Evolutionary conservation across 2,888 invertebrate species (phyloP).

Genomic region (Trichogramma dendrolimi): DNA sequence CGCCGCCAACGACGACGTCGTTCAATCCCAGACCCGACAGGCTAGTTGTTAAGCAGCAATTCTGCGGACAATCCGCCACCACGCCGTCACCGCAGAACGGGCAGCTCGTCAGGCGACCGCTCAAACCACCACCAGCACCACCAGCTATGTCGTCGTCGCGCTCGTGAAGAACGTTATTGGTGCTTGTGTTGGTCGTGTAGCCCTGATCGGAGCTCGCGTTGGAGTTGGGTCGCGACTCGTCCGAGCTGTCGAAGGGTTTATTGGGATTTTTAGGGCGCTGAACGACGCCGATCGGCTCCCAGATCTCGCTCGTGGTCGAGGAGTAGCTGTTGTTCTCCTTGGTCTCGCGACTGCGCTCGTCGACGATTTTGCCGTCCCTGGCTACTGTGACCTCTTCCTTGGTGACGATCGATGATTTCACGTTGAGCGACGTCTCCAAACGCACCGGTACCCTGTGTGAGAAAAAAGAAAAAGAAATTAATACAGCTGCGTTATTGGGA

Average conservation of each 20-base stretch:
- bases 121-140: conserved; percentile 25
- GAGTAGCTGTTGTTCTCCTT: conserved; percentile 69
- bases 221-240: conserved; percentile 49
- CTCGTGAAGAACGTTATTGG: conserved; percentile 44
- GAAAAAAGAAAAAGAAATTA: no score
- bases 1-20: conserved; percentile 30
- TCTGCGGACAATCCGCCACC: conserved; percentile 29
- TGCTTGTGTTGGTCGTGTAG: conserved; percentile 48
- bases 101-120: conserved; percentile 33
- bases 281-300: conserved; percentile 58
- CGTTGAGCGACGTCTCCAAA: conserved; percentile 67
- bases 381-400: conserved; percentile 69
- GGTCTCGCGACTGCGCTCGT: conserved; percentile 66
- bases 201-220: conserved; percentile 51
- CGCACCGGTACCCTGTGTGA: conserved; percentile 61
- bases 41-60: conserved; percentile 30
- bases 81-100: conserved; percentile 39
- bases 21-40: conserved; percentile 11
- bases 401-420: conserved; percentile 67
- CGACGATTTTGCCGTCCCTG: conserved; percentile 64
- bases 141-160: conserved; percentile 31
- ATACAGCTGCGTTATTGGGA: no score
- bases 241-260: conserved; percentile 49
- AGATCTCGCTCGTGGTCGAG: conserved; percentile 64
- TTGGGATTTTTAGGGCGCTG: conserved; percentile 41